Base-by-base conservation (phyloP, 2,113 vertebrate species). In the Tachysurus fulvidraco region DNA sequence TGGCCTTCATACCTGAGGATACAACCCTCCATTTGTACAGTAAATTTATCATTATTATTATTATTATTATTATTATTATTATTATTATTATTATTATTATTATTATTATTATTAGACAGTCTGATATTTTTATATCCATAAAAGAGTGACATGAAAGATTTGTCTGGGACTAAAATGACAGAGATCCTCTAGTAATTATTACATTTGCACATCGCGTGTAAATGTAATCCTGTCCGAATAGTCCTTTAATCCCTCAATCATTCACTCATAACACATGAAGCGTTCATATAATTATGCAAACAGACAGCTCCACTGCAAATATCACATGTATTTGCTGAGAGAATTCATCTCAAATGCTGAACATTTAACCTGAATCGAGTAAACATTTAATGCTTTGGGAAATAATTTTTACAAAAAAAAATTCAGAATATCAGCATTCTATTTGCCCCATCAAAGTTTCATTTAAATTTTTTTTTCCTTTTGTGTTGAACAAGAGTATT, bases 221-320 rank as follows among this genome's bases (percentile, higher is more conserved):
- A 57, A 60, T 44, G 30, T 81, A 81, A 81, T 59, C 54, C 78
- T 60, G 78, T 81, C 54, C 78, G 78, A 60, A 59, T 23, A 41
- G 54, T 81, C 55, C 55, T 81, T 85, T 92, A 94, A 94, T 93
- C 89, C 90, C 88, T 87, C 88, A 92, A 90, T 92, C 89, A 91
- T 91, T 90, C 88, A 87, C 87, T 85, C 78, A 88, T 65, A 84
- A 84, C 54, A 82, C 79, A 86, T 86, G 77, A 86, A 79, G 46
- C 28, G 30, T 71, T 85, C 67, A 44, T 77, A 50, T n/a, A 67
- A 59, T 69, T 71, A 76, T 52, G 52, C 50, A 86, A 84, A 86
- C 85, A 86, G 76, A 85, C 30, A 52, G 54, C 82, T 76, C 25
- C 5, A 36, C 57, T 86, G 84, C 73, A 80, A 89, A 84, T 84